Evolutionary conservation across 2,888 invertebrate genomes (phyloP).

Genomic region (Tinea trinotella): DNA sequence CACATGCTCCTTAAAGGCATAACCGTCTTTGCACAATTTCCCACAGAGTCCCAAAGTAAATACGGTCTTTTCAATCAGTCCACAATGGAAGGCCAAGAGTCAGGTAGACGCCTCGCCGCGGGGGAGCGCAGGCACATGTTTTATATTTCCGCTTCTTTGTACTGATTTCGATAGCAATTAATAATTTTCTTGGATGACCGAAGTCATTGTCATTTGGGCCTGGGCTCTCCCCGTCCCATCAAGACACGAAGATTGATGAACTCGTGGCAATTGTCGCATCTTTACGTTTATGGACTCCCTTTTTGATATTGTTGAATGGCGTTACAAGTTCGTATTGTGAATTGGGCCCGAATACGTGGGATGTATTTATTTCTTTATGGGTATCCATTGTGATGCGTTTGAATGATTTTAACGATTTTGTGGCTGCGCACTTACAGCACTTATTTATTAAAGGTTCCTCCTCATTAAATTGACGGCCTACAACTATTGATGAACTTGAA

Average conservation of each 20-base stretch:
- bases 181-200: conserved; percentile 70
- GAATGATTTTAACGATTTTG: conserved; percentile 8
- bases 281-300: conserved; percentile 61
- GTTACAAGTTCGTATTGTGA: conserved; percentile 26
- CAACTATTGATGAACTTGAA: not conserved
- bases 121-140: conserved; percentile 63
- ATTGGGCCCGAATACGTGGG: conserved; percentile 1
- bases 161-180: conserved; percentile 57
- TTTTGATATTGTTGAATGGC: conserved; percentile 46
- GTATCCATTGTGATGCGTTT: conserved; percentile 1
- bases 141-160: conserved; percentile 73
- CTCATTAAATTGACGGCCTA: not conserved
- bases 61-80: conserved; percentile 57
- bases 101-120: conserved; percentile 60
- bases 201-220: conserved; percentile 56
- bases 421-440: not conserved
- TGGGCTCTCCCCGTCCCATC: conserved; percentile 45
- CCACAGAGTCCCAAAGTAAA: conserved; percentile 62
- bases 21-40: conserved; percentile 64
- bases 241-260: conserved; percentile 65
- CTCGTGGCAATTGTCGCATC: conserved; percentile 61
- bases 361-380: conserved; percentile 12
- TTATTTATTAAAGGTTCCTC: not conserved
- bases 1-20: conserved; percentile 39
- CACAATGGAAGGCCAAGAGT: conserved; percentile 69